These are phyloP conservation scores for Hoplostethus atlanticus DNA, from an alignment of 2,797 vertebrate genomes.

Conservation along the genomic window DNA sequence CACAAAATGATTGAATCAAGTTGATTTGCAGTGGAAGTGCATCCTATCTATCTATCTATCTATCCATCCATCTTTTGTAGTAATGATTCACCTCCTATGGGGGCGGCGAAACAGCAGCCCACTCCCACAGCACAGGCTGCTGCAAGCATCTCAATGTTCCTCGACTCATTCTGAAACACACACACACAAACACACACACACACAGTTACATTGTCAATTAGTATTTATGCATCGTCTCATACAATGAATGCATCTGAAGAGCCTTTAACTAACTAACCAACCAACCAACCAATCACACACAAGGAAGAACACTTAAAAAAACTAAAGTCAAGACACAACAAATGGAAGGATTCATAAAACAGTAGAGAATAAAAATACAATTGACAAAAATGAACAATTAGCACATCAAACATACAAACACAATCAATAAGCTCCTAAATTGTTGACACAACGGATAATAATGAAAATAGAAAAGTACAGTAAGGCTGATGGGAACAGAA, in stretches of 20 bases:
- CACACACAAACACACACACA: conserved; percentile 22
- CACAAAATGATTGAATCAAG: no score
- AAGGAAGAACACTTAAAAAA: not conserved
- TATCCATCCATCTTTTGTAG: no score
- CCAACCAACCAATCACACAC: not conserved
- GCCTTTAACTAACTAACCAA: not conserved
- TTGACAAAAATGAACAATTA: not conserved
- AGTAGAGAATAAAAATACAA: not conserved
- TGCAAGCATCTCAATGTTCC: conserved; percentile 98
- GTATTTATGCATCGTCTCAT: not conserved
- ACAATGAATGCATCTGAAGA: not conserved
- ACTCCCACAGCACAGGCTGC: conserved; percentile 97
- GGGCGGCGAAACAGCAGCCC: conserved; percentile 97
- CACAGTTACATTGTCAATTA: conserved; percentile 12
- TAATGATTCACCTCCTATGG: conserved; percentile 91
- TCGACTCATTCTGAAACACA: conserved; percentile 92
- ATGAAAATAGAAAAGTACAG: conserved; percentile 1
- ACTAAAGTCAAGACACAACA: not conserved
- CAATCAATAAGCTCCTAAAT: not conserved
- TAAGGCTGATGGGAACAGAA: not conserved
- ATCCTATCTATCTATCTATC: no score
- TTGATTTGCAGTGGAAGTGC: no score
- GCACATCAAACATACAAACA: not conserved
- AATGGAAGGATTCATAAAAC: not conserved
- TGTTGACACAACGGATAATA: not conserved